These are phyloP conservation scores for Burhinus oedicnemus DNA, from an alignment of 2,113 vertebrate species.

Conservation along the genomic window DNA sequence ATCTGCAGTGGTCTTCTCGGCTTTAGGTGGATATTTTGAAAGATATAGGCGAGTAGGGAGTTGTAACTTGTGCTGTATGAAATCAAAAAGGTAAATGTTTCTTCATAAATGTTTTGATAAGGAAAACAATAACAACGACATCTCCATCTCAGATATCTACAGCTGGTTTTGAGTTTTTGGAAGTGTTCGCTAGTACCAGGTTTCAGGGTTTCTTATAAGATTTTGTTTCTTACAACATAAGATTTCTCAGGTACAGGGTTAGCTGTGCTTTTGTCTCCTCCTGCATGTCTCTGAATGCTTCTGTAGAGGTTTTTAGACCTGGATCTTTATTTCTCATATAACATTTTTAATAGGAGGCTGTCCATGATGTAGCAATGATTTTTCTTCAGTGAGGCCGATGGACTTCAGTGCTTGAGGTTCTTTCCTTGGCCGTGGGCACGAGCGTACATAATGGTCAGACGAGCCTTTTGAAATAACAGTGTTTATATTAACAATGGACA, in stretches of 20 bases:
- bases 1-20: neutral
- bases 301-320: neutral
- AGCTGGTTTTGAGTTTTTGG: neutral
- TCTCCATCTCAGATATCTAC: neutral
- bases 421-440: neutral
- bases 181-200: neutral
- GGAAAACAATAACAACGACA: neutral
- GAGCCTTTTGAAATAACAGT: neutral
- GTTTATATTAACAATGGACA: neutral
- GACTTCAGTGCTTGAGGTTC: rapidly evolving
- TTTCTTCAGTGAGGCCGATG: neutral
- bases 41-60: neutral
- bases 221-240: neutral
- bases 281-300: neutral
- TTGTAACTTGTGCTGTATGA: neutral
- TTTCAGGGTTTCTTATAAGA: neutral
- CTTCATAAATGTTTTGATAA: neutral
- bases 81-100: neutral
- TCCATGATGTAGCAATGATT: neutral
- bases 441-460: neutral
- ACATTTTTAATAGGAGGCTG: neutral
- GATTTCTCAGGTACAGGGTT: neutral
- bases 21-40: neutral
- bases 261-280: neutral
- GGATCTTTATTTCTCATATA: neutral